A percentile compares a stretch with the other conserved stretches of the same genome.
These are phyloP conservation scores for Thereva unica DNA, from an alignment of 2,888 invertebrate genomes.

Conservation along the genomic window DNA sequence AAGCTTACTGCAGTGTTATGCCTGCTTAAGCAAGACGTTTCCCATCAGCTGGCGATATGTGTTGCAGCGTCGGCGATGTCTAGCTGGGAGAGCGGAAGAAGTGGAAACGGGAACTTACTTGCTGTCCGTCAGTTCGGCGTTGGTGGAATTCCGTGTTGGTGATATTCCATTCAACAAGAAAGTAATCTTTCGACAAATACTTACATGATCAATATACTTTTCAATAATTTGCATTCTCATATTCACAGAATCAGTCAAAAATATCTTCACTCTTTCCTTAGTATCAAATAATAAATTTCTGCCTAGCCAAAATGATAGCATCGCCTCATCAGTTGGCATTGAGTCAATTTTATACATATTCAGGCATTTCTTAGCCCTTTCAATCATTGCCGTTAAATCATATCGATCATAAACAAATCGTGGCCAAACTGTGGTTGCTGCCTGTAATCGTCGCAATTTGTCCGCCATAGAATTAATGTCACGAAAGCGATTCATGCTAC, in stretches of 20 bases:
- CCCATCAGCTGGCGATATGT: no score
- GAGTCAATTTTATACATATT: slow-evolving; percentile 56
- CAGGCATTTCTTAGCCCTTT: slow-evolving; percentile 55
- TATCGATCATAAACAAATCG: slow-evolving; percentile 69
- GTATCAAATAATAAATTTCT: slow-evolving; percentile 75
- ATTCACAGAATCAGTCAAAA: slow-evolving; percentile 70
- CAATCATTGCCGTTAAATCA: slow-evolving; percentile 59
- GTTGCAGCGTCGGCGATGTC: no score
- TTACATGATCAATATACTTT: slow-evolving; percentile 51
- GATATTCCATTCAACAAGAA: no score
- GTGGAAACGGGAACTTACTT: no score
- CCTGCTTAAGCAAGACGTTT: no score
- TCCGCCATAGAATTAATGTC: slow-evolving; percentile 54
- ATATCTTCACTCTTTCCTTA: slow-evolving; percentile 64
- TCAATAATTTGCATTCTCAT: slow-evolving; percentile 63
- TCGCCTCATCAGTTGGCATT: slow-evolving; percentile 69
- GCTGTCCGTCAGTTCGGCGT: no score
- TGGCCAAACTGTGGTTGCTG: slow-evolving; percentile 67
- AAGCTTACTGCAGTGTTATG: no score
- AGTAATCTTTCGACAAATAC: slow-evolving; percentile 29
- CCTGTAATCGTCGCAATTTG: slow-evolving; percentile 55
- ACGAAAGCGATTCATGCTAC: slow-evolving; percentile 58
- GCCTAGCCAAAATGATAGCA: slow-evolving; percentile 80
- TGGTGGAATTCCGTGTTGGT: no score
- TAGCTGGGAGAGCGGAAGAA: no score